Base-by-base conservation (phyloP, 2,113 vertebrate species). In the Rhea pennata region DNA sequence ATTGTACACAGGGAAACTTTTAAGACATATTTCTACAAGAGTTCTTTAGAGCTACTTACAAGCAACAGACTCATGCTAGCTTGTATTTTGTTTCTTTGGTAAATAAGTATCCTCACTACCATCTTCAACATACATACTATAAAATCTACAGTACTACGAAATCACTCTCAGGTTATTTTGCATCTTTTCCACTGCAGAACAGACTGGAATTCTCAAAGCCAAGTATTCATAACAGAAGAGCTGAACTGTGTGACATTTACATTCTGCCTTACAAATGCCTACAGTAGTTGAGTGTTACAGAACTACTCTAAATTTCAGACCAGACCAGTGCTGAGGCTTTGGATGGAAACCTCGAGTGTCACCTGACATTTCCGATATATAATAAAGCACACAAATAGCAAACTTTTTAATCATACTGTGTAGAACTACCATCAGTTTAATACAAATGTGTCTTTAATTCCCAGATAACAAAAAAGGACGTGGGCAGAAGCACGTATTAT, bases 401-500 rank as follows among this genome's bases (percentile, higher is more conserved):
- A 84, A 91, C 46, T 21, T 58, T 58, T 31, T 33, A 54, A 40
- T 48, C 24, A 65, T 51, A 48, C 42, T 6, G 40, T 23, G 22
- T 36, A 73, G 9, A 59, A 42, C 46, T 65, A 67, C 29, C 33
- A 10, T 56, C 36, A 80, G 42, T 13, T 42, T 84, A 67, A 76
- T 19, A 29, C 23, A 71, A 59, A 62, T 14, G 5, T 66, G 59
- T 8, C 62, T 92, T 76, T 77, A 5, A 46, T 79, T 90, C 76
- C 51, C 84, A 90, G 44, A 15, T 58, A 62, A 64, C 22, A 54
- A 70, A 42, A 78, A 71, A 66, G 53, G 61, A 66, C 42, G 44
- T 11, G 33, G 74, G 84, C 56, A 95, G 72, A 91, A 81, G 87
- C 46, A n/a, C 58, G 71, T 83, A 23, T 96, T 69, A 95, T 91